Evolutionary conservation across 2,113 vertebrate species (phyloP).

Genomic region (Myiopsitta monachus): DNA sequence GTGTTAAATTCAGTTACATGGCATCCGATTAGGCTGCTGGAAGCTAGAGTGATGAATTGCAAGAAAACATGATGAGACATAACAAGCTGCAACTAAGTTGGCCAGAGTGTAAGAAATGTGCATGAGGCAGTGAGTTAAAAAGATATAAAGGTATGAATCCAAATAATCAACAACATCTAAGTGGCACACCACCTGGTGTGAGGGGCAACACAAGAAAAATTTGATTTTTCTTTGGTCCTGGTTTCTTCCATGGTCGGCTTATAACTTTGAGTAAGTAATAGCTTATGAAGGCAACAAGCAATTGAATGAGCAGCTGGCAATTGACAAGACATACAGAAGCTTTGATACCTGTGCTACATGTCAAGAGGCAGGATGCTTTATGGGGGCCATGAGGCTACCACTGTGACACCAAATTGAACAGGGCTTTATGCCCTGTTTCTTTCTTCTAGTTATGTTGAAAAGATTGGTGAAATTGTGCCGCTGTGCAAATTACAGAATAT

Average conservation of each 20-base stretch:
- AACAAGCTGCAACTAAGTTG: conserved; percentile 23
- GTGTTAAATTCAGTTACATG: conserved; percentile 55
- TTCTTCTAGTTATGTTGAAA: neutral
- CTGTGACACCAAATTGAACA: neutral
- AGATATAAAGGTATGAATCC: neutral
- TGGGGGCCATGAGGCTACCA: neutral
- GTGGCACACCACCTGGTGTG: neutral
- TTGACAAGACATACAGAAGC: neutral
- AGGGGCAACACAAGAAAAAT: neutral
- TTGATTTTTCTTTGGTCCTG: neutral
- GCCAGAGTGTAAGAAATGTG: neutral
- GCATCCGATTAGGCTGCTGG: conserved; percentile 21
- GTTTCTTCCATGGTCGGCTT: neutral
- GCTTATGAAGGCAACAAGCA: neutral
- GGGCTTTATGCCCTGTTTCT: neutral
- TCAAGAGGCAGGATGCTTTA: neutral
- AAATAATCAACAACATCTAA: neutral
- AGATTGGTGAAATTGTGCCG: neutral
- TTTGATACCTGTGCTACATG: neutral
- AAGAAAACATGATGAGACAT: conserved; percentile 42
- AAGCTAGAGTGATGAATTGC: conserved; percentile 20
- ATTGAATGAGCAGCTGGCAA: neutral
- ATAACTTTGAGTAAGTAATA: neutral
- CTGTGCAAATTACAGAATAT: neutral
- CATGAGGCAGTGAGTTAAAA: neutral